Base-by-base conservation (phyloP, 2,797 vertebrate species). In the Galaxias olidus region DNA sequence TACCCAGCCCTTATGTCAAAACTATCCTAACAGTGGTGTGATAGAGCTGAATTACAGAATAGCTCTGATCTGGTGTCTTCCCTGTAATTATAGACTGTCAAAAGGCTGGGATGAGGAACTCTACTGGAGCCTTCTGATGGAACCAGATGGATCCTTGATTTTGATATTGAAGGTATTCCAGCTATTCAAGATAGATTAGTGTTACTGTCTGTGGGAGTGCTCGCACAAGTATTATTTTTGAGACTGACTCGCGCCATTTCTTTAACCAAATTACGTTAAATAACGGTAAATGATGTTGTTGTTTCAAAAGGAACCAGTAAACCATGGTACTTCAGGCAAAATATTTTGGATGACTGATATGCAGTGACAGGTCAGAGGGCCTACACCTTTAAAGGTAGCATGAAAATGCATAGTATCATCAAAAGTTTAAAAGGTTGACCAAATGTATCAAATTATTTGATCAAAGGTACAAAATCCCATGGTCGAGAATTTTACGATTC, bases 401-500 rank as follows among this genome's bases (percentile, higher is more conserved):
- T 30, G 30, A 30, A 30, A 30, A 30, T 30, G 6, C 30, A 30
- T 30, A 3, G 30, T 30, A 30, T 30, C 2, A 30, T 30, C 30
- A 30, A 30, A 30, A 6, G 30, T 30, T 6, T 6, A 30, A 6
- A 3, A 30, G 6, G 6, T 30, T 30, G 30, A 30, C 6, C 2
- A 6, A 30, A 30, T 30, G 30, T 30, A 3, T 30, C 30, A 30
- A 30, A 3, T 2, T 30, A 30, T 30, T 30, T 30, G 2, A 30
- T 30, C 30, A 30, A 30, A 30, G 30, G 72, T 72, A 59, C 15
- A 4, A 54, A 9, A 45, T 53, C 46, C 60, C 11, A 15, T 63
- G 71, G 72, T 60, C 60, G 62, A 41, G 60, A 59, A 59, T 72
- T 61, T 67, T 63, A 74, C 76, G 78, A 87, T 82, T 79, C 74